Percentiles rank a stretch among this genome's conserved stretches.
phyloP scores from a whole-genome alignment of 2,113 vertebrate genomes.

The Aptenodytes forsteri region DNA sequence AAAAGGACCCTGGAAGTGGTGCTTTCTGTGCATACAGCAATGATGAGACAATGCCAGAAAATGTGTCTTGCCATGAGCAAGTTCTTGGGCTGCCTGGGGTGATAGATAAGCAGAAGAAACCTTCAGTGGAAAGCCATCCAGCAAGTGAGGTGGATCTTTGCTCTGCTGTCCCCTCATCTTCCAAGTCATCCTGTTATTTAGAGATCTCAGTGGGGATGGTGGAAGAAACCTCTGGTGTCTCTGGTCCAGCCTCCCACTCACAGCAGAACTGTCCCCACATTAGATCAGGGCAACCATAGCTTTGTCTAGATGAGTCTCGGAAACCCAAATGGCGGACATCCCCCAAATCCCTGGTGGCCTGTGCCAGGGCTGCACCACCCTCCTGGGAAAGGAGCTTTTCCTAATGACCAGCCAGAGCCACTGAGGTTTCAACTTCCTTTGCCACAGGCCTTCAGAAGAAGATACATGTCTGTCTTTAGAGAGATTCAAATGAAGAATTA shows the following conservation, averaged over 20 bases:
- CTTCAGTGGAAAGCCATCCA: not conserved
- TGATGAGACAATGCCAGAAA: not conserved
- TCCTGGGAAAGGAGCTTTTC: not conserved
- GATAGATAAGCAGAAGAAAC: not conserved
- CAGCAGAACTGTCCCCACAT: not conserved
- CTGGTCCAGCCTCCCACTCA: not conserved
- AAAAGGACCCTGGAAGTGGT: not conserved
- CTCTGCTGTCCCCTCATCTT: not conserved
- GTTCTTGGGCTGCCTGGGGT: not conserved
- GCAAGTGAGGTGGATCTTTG: not conserved
- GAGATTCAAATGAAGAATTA: not conserved
- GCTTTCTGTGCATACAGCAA: not conserved
- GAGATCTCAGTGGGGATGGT: not conserved
- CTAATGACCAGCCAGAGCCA: accelerated
- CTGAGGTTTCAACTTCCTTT: not conserved
- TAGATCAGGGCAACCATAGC: not conserved
- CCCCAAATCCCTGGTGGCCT: not conserved
- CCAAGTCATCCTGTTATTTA: not conserved
- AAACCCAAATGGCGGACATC: not conserved
- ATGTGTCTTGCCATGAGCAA: not conserved
- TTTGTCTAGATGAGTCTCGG: not conserved
- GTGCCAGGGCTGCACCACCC: not conserved
- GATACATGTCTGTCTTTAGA: not conserved
- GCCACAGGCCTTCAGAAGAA: not conserved
- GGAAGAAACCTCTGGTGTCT: not conserved